phyloP scores from a whole-genome alignment of 2,113 vertebrate species.

The Sarotherodon lohbergeri region DNA sequence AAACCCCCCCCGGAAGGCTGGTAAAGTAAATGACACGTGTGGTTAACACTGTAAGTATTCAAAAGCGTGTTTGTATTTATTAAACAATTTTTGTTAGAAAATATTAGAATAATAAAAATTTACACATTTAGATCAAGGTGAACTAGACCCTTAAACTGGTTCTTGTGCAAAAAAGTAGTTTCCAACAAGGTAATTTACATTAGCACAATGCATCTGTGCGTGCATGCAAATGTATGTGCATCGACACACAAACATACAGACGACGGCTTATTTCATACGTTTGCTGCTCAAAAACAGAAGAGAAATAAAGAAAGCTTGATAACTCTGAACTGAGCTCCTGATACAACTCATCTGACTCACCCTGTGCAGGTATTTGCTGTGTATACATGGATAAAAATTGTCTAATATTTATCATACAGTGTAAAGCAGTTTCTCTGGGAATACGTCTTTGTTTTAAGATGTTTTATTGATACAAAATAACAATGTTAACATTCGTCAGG shows the following conservation, averaged over 20 bases:
- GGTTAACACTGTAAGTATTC: no score
- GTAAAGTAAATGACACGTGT: no score
- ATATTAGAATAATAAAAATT: background rate
- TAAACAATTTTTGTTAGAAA: background rate
- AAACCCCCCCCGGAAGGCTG: no score
- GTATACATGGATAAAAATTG: background rate
- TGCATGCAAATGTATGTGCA: background rate
- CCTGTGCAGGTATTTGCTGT: background rate
- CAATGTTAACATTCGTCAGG: background rate
- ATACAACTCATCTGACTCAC: background rate
- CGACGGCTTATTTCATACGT: accelerated
- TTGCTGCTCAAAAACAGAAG: background rate
- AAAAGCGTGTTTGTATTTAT: no score
- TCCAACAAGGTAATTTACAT: background rate
- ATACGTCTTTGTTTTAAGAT: background rate
- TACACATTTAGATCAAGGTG: background rate
- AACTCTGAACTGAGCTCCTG: background rate
- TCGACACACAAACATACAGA: background rate
- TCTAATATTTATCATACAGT: background rate
- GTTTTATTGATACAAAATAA: background rate
- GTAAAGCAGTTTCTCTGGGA: background rate
- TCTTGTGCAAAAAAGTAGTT: background rate
- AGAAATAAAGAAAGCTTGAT: background rate
- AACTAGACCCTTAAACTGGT: background rate
- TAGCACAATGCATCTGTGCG: background rate